Evolutionary conservation across 1,140 invertebrate species (phyloP).

Genomic region (Steinernema feltiae): DNA sequence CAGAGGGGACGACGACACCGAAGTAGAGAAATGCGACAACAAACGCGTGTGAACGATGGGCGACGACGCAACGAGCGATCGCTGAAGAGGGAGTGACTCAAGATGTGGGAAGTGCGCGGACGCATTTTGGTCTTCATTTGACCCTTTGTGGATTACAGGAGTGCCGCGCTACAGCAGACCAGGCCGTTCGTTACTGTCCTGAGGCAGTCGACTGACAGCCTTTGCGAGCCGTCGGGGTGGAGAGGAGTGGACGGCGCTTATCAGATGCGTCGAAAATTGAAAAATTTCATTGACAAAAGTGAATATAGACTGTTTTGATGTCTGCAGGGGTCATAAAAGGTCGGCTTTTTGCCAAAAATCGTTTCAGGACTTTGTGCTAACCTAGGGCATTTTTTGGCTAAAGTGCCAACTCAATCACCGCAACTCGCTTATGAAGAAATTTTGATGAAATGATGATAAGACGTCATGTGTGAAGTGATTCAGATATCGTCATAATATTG

Average conservation of each 20-base stretch:
- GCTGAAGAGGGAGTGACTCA: background rate
- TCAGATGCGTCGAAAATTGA: background rate
- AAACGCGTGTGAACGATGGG: background rate
- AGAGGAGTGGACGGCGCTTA: background rate
- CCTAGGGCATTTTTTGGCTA: too few relatives aligned
- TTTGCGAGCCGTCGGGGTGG: background rate
- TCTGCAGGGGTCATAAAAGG: background rate
- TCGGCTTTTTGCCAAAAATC: too few relatives aligned
- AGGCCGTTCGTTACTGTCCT: background rate
- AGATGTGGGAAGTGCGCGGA: background rate
- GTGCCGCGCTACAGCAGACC: too few relatives aligned
- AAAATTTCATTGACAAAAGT: background rate
- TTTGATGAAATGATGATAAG: too few relatives aligned
- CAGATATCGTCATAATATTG: too few relatives aligned
- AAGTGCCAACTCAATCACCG: too few relatives aligned
- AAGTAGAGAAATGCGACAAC: background rate
- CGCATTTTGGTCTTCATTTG: background rate
- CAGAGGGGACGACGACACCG: background rate
- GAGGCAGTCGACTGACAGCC: background rate
- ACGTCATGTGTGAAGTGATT: too few relatives aligned
- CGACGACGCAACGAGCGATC: background rate
- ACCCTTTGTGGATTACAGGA: too few relatives aligned
- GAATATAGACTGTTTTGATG: background rate
- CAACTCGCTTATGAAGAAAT: too few relatives aligned
- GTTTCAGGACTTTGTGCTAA: too few relatives aligned